Percentiles rank a stretch among this genome's conserved stretches.
phyloP scores from a whole-genome alignment of 2,797 vertebrate species.

The Dryobates pubescens region DNA sequence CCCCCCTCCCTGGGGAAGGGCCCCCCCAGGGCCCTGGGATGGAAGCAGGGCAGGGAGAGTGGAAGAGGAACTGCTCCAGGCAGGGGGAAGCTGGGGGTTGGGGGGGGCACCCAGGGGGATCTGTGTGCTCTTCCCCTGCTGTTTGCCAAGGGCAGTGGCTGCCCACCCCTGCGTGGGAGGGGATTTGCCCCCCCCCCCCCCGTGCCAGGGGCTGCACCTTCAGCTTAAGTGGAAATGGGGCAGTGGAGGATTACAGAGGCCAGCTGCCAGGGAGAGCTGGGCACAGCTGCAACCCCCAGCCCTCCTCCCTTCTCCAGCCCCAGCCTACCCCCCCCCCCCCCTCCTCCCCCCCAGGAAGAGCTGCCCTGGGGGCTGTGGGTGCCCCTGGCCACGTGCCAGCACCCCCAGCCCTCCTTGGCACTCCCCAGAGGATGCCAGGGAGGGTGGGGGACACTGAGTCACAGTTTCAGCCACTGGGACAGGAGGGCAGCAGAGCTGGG shows the following conservation, averaged over 20 bases:
- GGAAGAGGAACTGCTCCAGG: too few species aligned
- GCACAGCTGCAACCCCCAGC: background rate
- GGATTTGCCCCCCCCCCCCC: background rate
- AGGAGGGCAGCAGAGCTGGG: background rate
- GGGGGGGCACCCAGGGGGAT: background rate
- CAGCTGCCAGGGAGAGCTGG: background rate
- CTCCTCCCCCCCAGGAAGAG: background rate
- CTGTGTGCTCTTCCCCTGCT: accelerated
- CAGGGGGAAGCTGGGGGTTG: too few species aligned
- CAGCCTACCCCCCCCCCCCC: too few species aligned
- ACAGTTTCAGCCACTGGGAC: background rate
- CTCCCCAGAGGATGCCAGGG: background rate
- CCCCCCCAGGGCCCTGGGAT: background rate
- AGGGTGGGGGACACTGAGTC: conserved; percentile 17
- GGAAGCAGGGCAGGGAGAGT: accelerated
- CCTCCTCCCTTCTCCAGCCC: background rate
- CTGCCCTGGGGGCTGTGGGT: accelerated
- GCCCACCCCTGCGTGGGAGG: background rate
- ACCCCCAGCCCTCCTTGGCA: background rate
- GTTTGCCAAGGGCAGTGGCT: conserved; percentile 14
- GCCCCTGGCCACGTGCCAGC: accelerated
- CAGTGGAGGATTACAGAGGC: background rate
- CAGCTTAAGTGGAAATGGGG: conserved; percentile 50
- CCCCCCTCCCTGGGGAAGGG: background rate
- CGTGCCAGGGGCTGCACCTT: background rate